Conservation (phyloP, 2,888 invertebrate genomes). For the Rhopalosiphum nymphaeae region DNA sequence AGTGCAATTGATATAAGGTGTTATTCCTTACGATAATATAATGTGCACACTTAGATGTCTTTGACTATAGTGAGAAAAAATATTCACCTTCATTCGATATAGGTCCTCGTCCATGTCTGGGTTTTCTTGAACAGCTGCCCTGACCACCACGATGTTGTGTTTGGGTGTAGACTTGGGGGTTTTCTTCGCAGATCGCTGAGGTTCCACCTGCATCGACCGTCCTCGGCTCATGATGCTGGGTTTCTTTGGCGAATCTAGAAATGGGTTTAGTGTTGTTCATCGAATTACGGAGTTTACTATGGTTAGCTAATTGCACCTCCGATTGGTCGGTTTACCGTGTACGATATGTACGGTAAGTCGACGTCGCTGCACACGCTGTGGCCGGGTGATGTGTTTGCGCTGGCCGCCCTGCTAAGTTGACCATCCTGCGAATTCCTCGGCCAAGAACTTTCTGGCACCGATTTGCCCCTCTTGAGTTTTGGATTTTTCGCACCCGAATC, state of each 20-base stretch:
- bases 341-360: slow-evolving; percentile 91
- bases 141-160: slow-evolving; percentile 85
- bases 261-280: not conserved
- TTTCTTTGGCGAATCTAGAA: slow-evolving; percentile 83
- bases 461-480: slow-evolving; percentile 68
- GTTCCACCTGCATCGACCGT: slow-evolving; percentile 68
- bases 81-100: slow-evolving; percentile 76
- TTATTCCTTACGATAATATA: too few relatives aligned
- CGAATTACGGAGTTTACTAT: not conserved
- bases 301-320: slow-evolving; percentile 71
- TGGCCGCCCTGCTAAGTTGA: slow-evolving; percentile 67
- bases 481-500: slow-evolving; percentile 65
- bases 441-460: slow-evolving; percentile 68
- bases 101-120: slow-evolving; percentile 84
- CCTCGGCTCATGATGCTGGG: slow-evolving; percentile 73
- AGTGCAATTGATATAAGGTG: not conserved
- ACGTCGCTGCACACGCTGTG: slow-evolving; percentile 91
- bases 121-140: slow-evolving; percentile 76
- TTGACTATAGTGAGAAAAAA: not conserved
- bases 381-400: slow-evolving; percentile 84
- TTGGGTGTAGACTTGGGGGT: slow-evolving; percentile 71
- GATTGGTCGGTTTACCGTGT: slow-evolving; percentile 89
- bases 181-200: slow-evolving; percentile 68
- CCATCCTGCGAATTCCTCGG: slow-evolving; percentile 66
- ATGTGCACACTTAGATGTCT: too few relatives aligned